Evolutionary conservation across 2,888 invertebrate genomes (phyloP).

Genomic region (Teinopalpus imperialis): DNA sequence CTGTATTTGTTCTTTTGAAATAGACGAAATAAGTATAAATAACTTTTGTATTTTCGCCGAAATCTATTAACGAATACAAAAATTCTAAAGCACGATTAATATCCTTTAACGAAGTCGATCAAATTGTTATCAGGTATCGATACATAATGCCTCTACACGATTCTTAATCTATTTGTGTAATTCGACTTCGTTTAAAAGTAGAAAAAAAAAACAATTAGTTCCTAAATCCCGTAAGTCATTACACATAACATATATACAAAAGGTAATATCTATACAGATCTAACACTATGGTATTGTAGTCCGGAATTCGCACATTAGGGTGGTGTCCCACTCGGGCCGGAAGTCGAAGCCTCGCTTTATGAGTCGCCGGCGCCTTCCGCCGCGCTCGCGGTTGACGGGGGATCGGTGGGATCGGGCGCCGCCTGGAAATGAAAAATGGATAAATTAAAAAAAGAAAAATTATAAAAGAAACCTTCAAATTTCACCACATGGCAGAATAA

Average conservation of each 20-base stretch:
- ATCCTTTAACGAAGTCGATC: too few species aligned
- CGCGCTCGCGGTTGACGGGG: conserved; percentile 50
- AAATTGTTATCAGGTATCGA: too few species aligned
- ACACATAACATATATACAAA: conserved; percentile 38
- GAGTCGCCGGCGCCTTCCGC: conserved; percentile 43
- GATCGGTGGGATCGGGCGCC: conserved; percentile 64
- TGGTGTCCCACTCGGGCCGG: conserved; percentile 35
- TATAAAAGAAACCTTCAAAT: too few species aligned
- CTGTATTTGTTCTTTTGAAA: too few species aligned
- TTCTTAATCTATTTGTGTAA: conserved; percentile 21
- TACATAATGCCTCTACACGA: neutral
- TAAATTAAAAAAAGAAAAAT: too few species aligned
- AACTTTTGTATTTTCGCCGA: too few species aligned
- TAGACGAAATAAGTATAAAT: too few species aligned
- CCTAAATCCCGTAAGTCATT: conserved; percentile 32
- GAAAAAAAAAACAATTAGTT: conserved; percentile 15
- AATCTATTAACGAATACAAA: too few species aligned
- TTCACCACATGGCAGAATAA: too few species aligned
- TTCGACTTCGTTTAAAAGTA: conserved; percentile 8
- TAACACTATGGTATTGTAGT: conserved; percentile 41
- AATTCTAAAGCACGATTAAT: too few species aligned
- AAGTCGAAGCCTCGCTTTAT: conserved; percentile 34
- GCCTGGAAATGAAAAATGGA: conserved; percentile 57
- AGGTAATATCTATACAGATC: conserved; percentile 39
- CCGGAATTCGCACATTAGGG: conserved; percentile 34